Evolutionary conservation across 30 jellyfish, hydroid and myxozoan genomes (phyloP).

Genomic region (Nemopilema nomurai): DNA sequence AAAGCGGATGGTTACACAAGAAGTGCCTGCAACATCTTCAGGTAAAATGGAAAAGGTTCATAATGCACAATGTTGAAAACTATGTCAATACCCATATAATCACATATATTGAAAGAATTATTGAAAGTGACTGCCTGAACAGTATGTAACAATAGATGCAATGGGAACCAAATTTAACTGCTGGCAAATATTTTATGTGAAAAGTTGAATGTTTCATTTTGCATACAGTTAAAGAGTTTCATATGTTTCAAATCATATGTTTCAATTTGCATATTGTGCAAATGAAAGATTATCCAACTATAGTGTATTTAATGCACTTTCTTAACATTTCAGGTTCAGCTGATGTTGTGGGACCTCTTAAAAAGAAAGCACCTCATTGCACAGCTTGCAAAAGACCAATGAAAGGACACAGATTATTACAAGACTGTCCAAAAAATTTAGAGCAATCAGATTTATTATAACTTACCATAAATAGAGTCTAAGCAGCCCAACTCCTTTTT

Average conservation of each 20-base stretch:
- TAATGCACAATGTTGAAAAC: background rate
- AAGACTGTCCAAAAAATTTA: conserved; percentile 26
- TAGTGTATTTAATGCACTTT: background rate
- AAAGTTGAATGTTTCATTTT: background rate
- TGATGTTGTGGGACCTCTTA: background rate
- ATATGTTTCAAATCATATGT: background rate
- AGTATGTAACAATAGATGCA: background rate
- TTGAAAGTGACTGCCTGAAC: background rate
- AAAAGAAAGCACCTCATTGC: conserved; percentile 27
- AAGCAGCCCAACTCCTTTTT: background rate
- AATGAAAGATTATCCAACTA: background rate
- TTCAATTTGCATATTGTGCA: background rate
- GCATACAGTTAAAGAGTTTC: background rate
- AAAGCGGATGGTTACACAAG: conserved; percentile 7
- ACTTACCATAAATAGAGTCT: background rate
- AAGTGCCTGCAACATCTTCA: conserved; percentile 26
- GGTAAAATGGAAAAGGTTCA: background rate
- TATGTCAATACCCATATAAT: background rate
- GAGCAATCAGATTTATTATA: background rate
- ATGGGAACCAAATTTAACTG: background rate
- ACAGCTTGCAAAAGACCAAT: conserved; percentile 16
- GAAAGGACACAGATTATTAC: conserved; percentile 9
- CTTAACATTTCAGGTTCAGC: background rate
- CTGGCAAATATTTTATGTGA: background rate
- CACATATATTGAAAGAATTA: background rate